Conservation (phyloP, 92 coral and sea anemone genomes). For the Heteractis magnifica region DNA sequence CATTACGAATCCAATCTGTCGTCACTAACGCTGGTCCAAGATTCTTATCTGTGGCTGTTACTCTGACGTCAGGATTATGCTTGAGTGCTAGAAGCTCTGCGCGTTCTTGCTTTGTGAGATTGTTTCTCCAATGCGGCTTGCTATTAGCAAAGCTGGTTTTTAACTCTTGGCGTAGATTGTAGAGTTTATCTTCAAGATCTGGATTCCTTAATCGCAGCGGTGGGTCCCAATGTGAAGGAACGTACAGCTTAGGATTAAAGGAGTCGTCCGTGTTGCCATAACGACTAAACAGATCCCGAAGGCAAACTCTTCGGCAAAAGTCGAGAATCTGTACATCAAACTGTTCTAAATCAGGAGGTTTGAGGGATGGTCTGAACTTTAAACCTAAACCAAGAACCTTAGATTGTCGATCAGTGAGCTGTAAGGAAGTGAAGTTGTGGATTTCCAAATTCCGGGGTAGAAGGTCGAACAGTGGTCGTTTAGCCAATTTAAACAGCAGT, state of each 20-base stretch:
- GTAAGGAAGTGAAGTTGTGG: conserved; percentile 27
- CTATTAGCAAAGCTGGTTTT: conserved; percentile 11
- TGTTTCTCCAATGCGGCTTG: conserved; percentile 33
- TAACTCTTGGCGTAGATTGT: conserved; percentile 23
- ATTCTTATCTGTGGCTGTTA: conserved; percentile 38
- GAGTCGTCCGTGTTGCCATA: conserved; percentile 1
- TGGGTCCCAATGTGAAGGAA: conserved; percentile 25
- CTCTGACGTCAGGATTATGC: not conserved
- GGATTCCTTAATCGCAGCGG: conserved; percentile 23
- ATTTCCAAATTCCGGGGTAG: not conserved
- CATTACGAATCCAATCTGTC: conserved; percentile 35
- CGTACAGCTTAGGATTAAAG: conserved; percentile 33
- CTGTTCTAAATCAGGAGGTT: conserved; percentile 43
- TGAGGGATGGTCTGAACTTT: conserved; percentile 53
- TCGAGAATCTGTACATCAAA: conserved; percentile 53
- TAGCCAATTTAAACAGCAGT: not conserved
- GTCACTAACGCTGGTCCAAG: conserved; percentile 40
- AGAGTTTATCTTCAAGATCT: conserved; percentile 47
- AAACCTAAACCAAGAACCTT: conserved; percentile 47
- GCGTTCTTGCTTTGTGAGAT: conserved; percentile 19
- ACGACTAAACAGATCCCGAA: conserved; percentile 14
- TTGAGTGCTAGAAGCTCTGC: conserved; percentile 24
- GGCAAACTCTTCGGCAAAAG: conserved; percentile 47
- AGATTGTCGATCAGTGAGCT: conserved; percentile 33
- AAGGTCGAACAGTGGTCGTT: not conserved